Conservation (phyloP, 2,888 invertebrate species). For the Galeopsomyia nigrocyanea region DNA sequence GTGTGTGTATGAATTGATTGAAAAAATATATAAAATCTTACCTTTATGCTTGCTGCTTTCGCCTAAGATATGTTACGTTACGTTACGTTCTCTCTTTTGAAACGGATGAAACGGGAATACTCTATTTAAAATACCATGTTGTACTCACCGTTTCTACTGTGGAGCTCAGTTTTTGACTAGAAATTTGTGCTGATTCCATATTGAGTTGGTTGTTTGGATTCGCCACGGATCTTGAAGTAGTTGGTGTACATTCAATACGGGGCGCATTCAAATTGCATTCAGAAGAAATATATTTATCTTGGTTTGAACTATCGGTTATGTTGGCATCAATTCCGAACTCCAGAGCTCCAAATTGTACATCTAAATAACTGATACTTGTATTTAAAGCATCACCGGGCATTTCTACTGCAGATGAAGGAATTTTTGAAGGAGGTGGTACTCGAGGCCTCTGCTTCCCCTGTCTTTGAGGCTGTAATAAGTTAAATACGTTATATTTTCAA, state of each 20-base stretch:
- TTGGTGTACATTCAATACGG: conserved; percentile 59
- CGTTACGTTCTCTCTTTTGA: too few species aligned
- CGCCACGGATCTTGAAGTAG: conserved; percentile 45
- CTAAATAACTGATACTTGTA: conserved; percentile 82
- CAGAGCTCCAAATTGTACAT: conserved; percentile 94
- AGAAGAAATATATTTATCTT: conserved; percentile 69
- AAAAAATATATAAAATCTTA: too few species aligned
- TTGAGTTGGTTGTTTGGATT: conserved; percentile 61
- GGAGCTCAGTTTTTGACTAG: conserved; percentile 60
- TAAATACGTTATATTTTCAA: not conserved
- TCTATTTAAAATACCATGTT: too few species aligned
- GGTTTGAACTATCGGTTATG: conserved; percentile 69
- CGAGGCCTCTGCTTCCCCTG: conserved; percentile 64
- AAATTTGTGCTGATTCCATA: conserved; percentile 60
- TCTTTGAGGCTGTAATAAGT: conserved; percentile 58
- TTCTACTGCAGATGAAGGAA: conserved; percentile 94
- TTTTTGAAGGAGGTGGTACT: conserved; percentile 74
- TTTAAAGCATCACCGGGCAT: conserved; percentile 92
- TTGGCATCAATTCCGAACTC: conserved; percentile 78
- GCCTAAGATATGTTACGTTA: too few species aligned
- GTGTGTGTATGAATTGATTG: too few species aligned
- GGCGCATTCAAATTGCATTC: conserved; percentile 59
- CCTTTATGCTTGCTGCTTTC: too few species aligned
- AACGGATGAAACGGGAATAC: too few species aligned
- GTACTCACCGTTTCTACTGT: conserved; percentile 61